phyloP scores from a whole-genome alignment of 1,140 invertebrate species.

The Hyphantria cunea region DNA sequence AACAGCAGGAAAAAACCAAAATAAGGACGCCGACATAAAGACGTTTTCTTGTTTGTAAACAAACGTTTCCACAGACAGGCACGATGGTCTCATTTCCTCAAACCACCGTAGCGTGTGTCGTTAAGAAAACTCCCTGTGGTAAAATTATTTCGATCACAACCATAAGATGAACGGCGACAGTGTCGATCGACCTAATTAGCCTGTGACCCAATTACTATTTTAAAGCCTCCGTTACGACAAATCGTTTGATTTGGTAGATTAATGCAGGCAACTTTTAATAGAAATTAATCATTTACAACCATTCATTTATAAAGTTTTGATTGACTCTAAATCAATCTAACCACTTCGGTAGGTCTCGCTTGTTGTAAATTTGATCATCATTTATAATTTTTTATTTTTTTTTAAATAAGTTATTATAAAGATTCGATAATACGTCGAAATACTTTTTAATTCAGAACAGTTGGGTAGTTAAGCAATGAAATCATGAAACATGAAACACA shows the following conservation, averaged over 20 bases:
- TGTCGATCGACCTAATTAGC: conserved; percentile 68
- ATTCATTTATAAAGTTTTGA: conserved; percentile 3
- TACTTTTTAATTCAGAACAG: too few relatives aligned
- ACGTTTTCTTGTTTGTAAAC: conserved; percentile 20
- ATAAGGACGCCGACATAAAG: background rate
- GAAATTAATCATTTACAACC: conserved; percentile 12
- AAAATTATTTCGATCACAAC: conserved; percentile 54
- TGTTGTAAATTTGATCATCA: background rate
- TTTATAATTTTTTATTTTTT: too few relatives aligned
- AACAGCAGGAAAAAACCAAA: background rate
- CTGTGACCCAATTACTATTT: conserved; percentile 71
- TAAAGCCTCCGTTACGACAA: conserved; percentile 44
- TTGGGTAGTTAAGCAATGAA: too few relatives aligned
- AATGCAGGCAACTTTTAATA: conserved; percentile 17
- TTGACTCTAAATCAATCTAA: background rate
- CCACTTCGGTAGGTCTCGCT: too few relatives aligned
- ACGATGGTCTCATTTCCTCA: conserved; percentile 16
- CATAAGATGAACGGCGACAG: conserved; percentile 57
- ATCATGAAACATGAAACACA: too few relatives aligned
- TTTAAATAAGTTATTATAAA: too few relatives aligned
- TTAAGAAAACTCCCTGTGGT: conserved; percentile 61
- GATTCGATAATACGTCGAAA: too few relatives aligned
- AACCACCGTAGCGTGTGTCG: conserved; percentile 42
- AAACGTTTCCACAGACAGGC: conserved; percentile 4
- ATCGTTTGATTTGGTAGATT: conserved; percentile 42